Conservation (phyloP, 2,797 vertebrate species). For the Alca torda region DNA sequence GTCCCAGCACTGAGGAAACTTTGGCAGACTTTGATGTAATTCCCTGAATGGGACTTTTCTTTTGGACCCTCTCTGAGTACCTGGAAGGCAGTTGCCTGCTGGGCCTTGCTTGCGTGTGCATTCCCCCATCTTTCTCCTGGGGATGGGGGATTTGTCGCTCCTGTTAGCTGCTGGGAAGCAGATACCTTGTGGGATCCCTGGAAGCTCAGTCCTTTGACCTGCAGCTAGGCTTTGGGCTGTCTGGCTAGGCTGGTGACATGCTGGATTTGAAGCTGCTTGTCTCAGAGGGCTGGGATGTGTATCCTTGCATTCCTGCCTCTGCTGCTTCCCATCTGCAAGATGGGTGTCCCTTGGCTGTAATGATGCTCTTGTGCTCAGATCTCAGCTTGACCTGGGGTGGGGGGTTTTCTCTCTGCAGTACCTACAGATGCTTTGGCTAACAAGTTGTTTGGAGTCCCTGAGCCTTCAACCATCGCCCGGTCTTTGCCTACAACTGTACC, state of each 20-base stretch:
- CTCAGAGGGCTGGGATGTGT: not conserved
- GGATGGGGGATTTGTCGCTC: not conserved
- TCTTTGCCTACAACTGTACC: slow-evolving; percentile 96
- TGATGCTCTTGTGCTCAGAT: not conserved
- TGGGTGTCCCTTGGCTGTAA: not conserved
- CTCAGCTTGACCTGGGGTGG: not conserved
- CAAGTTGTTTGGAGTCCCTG: slow-evolving; percentile 94
- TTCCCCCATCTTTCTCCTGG: not conserved
- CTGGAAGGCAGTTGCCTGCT: not conserved
- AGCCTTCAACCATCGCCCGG: slow-evolving; percentile 90
- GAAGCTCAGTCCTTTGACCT: not conserved
- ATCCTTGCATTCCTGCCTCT: not conserved
- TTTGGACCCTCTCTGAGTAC: not conserved
- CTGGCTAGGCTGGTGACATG: not conserved
- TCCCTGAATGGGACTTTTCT: not conserved
- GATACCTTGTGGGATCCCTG: not conserved
- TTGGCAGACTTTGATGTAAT: not conserved
- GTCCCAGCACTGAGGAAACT: not conserved
- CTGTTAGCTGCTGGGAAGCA: not conserved
- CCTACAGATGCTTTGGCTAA: slow-evolving; percentile 96
- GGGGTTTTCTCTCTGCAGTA: slow-evolving; percentile 75
- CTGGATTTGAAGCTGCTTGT: not conserved
- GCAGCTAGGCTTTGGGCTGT: not conserved
- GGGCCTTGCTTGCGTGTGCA: not conserved
- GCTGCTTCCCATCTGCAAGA: rapidly evolving